Conservation (phyloP, 1,140 invertebrate species). For the Drosophila teissieri region DNA sequence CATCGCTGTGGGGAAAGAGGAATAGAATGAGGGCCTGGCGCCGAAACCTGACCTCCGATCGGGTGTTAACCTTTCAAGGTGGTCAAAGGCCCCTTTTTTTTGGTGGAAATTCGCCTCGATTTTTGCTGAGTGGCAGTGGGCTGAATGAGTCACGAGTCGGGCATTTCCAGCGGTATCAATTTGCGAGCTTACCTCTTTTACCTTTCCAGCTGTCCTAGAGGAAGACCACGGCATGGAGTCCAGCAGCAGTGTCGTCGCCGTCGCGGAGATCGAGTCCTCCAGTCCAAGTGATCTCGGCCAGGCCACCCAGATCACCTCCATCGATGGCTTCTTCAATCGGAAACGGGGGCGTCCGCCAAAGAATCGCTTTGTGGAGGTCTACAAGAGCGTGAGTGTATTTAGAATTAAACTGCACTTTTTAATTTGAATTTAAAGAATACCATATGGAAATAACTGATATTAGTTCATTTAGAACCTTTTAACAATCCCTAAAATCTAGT, state of each 20-base stretch:
- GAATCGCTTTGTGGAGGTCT: constrained; percentile 95
- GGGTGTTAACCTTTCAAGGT: constrained; percentile 53
- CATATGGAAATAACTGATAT: too few relatives aligned
- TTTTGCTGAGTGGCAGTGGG: constrained; percentile 39
- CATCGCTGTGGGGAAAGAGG: not conserved
- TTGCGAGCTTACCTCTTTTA: constrained; percentile 3
- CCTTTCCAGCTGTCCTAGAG: constrained; percentile 8
- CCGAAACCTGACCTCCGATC: constrained; percentile 54
- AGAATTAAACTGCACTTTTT: not conserved
- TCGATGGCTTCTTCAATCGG: constrained; percentile 89
- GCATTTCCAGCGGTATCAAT: constrained; percentile 22
- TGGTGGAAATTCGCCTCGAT: constrained; percentile 16
- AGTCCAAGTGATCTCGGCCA: constrained; percentile 5
- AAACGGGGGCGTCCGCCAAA: constrained; percentile 96
- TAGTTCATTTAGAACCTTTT: too few relatives aligned
- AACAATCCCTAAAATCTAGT: too few relatives aligned
- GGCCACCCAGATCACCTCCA: constrained; percentile 79
- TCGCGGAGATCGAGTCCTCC: constrained; percentile 25
- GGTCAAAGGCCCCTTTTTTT: constrained; percentile 48
- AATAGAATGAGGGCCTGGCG: constrained; percentile 30
- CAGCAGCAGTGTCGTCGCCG: constrained; percentile 22
- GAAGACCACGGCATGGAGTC: constrained; percentile 26
- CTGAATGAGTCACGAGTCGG: constrained; percentile 24
- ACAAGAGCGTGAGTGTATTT: constrained; percentile 89
- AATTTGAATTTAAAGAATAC: too few relatives aligned